Base-by-base conservation (phyloP, 1,140 invertebrate species). In the Solenopsis fugax region DNA sequence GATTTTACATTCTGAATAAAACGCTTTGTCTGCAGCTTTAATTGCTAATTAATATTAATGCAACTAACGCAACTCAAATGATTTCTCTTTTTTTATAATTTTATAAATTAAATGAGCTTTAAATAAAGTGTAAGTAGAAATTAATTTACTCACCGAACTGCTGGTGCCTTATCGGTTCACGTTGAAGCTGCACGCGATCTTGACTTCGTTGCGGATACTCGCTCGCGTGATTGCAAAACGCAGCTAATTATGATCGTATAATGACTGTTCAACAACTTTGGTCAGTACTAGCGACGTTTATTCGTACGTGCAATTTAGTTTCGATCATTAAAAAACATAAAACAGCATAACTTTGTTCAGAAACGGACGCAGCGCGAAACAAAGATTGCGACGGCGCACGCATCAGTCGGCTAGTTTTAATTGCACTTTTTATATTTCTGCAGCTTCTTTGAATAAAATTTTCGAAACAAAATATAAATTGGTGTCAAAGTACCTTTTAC, bases 41-140 rank as follows among this genome's bases (percentile, higher is more conserved):
- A 73, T 73, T 37, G 52, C 54, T 56, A 56, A 56, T 56, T 21
- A 37, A 73, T 73, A 34, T n/a, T 54, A 52, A 37, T 29, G 7
- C 10, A 58, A 24, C 56, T 58, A 24, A 58, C 1, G 4, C 7
- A 29, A 6, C 24, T 7, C 24, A 34, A 62, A 4, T 62, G 18
- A 64, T 64, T 21, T 10, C 13, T 58, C n/a, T 58, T 29, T 58
- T 58, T 24, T 58, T 24, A 10, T 24, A 58, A 58, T 24, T 24
- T 58, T 21, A 65, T n/a, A n/a, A 9, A 29, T 29, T 29, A 65
- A 65, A 41, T 54, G 29, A 41, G 16, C 16, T 67, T 67, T 67
- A 21, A 4, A 48, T 48, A 48, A 48, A 9, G 12, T n/a, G 7
- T 56, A 13, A 12, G 10, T 34, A 21, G 10, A 72, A 54, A 13